Base-by-base conservation (phyloP, 1,140 invertebrate species). In the Pseudomyrmex cubaensis region DNA sequence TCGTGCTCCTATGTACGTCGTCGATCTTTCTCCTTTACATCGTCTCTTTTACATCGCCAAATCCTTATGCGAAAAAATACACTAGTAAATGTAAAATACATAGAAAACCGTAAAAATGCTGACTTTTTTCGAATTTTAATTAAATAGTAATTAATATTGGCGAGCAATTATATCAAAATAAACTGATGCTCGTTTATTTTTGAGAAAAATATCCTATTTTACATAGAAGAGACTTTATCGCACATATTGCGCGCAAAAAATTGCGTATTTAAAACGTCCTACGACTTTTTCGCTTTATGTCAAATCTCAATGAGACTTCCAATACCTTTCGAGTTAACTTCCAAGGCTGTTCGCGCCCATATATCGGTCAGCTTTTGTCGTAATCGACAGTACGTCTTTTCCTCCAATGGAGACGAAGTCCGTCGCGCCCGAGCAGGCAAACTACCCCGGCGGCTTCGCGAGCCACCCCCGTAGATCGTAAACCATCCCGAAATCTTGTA, bases 401-500 rank as follows among this genome's bases (percentile, higher is more conserved):
- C 15, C 1, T 22, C 7, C n/a, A 25, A 7, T 20, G 35, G 2
- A 59, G 15, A 10, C 35, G 22, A 59, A 61, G 64, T 72, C 20
- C 56, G 35, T 78, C 64, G 76, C 44, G 54, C 20, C 50, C 20
- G 44, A 80, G 12, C 63, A 12, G 66, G 50, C 54, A 46, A 77
- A 63, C 66, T 72, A 35, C 35, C 5, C 52, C 44, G 64, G 20
- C 57, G 52, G 48, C 61, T 64, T 64, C 48, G 62, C 67, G 56
- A 57, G n/a, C 20, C 61, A 64, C 8, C 67, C 67, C 52, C 62
- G 35, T 35, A 35, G 35, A 73, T 61, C 83, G 86, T 82, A 85
- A 89, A 88, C 82, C 86, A 88, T 85, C 59, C 54, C 50, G 64
- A 88, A 88, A 88, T 88, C 87, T 88, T 87, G 17, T 61, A 61